phyloP scores from a whole-genome alignment of 2,888 invertebrate species.

The Lapara coniferarum region DNA sequence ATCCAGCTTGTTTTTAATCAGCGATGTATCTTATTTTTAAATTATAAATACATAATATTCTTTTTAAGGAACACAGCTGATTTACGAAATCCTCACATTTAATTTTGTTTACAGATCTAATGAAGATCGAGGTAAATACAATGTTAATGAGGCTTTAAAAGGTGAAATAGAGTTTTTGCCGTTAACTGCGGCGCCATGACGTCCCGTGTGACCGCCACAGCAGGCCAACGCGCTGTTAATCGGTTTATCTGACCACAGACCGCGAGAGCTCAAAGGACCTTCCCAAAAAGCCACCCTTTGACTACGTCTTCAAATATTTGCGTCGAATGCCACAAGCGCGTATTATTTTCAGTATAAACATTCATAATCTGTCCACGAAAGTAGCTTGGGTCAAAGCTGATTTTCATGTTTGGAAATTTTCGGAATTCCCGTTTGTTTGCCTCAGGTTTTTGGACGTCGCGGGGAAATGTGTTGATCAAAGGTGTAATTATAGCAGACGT shows the following conservation, averaged over 20 bases:
- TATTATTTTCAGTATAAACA: constrained; percentile 81
- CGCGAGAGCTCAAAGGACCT: constrained; percentile 71
- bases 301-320: constrained; percentile 80
- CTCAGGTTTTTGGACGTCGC: not conserved
- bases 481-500: not conserved
- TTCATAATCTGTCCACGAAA: constrained; percentile 72
- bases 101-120: not conserved
- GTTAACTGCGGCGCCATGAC: not conserved
- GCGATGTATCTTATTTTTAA: too few species aligned
- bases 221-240: constrained; percentile 55
- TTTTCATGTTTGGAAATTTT: constrained; percentile 37
- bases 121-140: constrained; percentile 8
- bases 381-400: constrained; percentile 60
- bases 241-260: constrained; percentile 79
- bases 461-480: not conserved
- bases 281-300: constrained; percentile 78
- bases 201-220: constrained; percentile 8
- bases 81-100: not conserved
- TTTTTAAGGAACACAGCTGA: not conserved
- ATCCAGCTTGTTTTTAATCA: too few species aligned
- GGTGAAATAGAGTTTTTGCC: constrained; percentile 30
- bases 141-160: constrained; percentile 31
- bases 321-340: constrained; percentile 71
- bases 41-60: too few species aligned
- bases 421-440: constrained; percentile 32